Conservation (phyloP, 2,113 vertebrate species). For the Phalacrocorax carbo region DNA sequence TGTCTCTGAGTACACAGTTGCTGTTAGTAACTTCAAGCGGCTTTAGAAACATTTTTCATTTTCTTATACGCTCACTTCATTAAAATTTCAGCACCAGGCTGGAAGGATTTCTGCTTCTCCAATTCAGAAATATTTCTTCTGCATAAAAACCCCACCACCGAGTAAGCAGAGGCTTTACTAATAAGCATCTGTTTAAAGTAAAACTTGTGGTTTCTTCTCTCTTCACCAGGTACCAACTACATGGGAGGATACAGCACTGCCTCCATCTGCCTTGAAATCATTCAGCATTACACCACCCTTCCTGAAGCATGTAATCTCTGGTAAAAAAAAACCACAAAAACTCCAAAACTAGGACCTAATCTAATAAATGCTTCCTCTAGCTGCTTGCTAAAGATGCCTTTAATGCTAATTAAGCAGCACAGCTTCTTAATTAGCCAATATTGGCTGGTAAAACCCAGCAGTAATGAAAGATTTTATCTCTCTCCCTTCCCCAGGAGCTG, state of each 20-base stretch:
- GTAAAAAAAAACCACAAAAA: background rate
- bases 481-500: background rate
- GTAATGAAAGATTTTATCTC: background rate
- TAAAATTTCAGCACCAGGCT: background rate
- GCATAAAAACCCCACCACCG: accelerated
- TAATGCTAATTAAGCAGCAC: background rate
- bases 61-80: background rate
- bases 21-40: background rate
- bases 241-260: background rate
- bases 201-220: background rate
- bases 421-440: background rate
- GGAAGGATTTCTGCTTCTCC: background rate
- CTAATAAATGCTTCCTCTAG: background rate
- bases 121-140: background rate
- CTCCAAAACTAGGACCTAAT: background rate
- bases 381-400: background rate
- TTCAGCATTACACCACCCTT: background rate
- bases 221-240: accelerated
- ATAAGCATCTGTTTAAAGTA: background rate
- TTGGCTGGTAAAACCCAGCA: background rate
- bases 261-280: background rate
- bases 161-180: background rate
- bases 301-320: background rate
- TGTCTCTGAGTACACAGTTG: accelerated
- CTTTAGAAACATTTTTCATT: background rate